Evolutionary conservation across 2,113 vertebrate genomes (phyloP).

Genomic region (Pitta sordida): DNA sequence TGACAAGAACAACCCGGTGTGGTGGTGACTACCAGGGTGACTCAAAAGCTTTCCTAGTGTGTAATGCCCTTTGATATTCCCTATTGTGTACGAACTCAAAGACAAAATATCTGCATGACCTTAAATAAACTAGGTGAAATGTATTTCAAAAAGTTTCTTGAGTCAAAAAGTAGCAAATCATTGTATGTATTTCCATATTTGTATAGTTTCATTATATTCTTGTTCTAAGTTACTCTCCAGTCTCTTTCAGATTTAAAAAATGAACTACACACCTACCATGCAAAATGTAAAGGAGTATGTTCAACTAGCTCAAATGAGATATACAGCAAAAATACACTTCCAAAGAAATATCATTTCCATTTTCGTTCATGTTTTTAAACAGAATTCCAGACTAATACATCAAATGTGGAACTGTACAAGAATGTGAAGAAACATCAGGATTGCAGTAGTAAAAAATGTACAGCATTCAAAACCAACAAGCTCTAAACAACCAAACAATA

Average conservation of each 20-base stretch:
- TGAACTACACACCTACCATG: constrained; percentile 67
- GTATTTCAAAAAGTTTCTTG: constrained; percentile 66
- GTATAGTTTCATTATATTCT: constrained; percentile 66
- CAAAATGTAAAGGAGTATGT: constrained; percentile 67
- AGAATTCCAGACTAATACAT: constrained; percentile 76
- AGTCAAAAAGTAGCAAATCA: constrained; percentile 67
- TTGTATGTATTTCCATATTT: constrained; percentile 66
- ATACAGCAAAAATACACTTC: constrained; percentile 69
- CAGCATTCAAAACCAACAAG: constrained; percentile 72
- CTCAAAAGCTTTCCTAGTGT: not conserved
- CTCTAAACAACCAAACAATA: constrained; percentile 69
- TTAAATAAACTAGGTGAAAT: constrained; percentile 54
- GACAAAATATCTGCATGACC: constrained; percentile 35
- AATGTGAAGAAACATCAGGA: constrained; percentile 70
- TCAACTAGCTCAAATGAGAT: constrained; percentile 63
- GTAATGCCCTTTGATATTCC: not conserved
- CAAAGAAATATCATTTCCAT: constrained; percentile 71
- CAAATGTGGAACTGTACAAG: constrained; percentile 75
- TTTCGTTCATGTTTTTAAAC: constrained; percentile 76
- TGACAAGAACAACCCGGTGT: not conserved
- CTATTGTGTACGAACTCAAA: not conserved
- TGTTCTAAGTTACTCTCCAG: constrained; percentile 58
- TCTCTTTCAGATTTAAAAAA: constrained; percentile 66
- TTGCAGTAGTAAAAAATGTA: constrained; percentile 74
- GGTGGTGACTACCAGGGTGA: not conserved